Base-by-base conservation (phyloP, 2,888 invertebrate genomes). In the Pachycephus smyrnensis region DNA sequence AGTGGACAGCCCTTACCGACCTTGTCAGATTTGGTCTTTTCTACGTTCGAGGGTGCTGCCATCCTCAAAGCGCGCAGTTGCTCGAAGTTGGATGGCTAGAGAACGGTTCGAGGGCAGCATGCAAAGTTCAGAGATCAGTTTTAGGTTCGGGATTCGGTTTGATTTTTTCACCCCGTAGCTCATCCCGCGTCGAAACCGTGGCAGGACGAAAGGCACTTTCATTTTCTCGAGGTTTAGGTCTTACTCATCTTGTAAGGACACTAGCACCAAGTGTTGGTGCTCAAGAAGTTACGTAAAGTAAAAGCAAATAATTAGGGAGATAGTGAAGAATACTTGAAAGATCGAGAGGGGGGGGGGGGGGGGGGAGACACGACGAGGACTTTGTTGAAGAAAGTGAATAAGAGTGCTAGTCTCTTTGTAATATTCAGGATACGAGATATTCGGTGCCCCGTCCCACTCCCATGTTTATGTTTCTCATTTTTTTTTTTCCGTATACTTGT, bases 11-110 rank as follows among this genome's bases (percentile, higher is more conserved):
- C 76, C 77, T 83, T 86, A 92, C 94, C 93, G 94, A 97, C 97
- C 96, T 97, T 96, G 90, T 95, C 96, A 33, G 97, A 97, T 92
- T 96, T 96, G 90, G 95, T 96, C 94, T 95, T 97, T 92, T 95
- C 94, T 92, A 96, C 92, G 94, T 97, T 95, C 86, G 97, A 97
- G 76, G 97, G 97, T 88, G 97, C 97, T 84, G 97, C 97, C 93
- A 96, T 95, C 92, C 96, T 94, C 87, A 97, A 94, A 89, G 95
- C 94, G 92, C 96, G 94, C 93, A 97, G 95, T 92, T 95, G 94
- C 91, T 95, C 94, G 91, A 96, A 94, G 93, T 96, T 96, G 86
- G 94, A 92, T 88, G 96, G 96, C 97, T 97, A 92, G 82, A 84
- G 83, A 84, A 86, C 85, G 86, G 80, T 88, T 85, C 87, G 84